Evolutionary conservation across 2,888 invertebrate species (phyloP).

Genomic region (Calliopum simillimum): DNA sequence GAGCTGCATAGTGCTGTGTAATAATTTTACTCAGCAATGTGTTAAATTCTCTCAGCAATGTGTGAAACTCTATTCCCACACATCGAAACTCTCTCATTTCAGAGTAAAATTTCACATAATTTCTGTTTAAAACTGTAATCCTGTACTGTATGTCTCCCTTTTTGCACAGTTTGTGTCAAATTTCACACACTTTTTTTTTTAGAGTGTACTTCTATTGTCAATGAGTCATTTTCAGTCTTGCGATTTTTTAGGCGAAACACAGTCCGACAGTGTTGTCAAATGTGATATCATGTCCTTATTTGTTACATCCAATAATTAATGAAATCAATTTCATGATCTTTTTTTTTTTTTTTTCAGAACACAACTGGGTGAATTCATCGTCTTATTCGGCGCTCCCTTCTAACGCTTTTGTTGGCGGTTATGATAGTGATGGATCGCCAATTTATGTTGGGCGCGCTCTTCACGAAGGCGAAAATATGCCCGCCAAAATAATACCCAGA

Average conservation of each 20-base stretch:
- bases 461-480: slow-evolving; percentile 73
- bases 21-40: too few relatives aligned
- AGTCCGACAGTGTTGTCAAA: slow-evolving; percentile 32
- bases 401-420: slow-evolving; percentile 63
- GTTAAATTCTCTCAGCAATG: too few relatives aligned
- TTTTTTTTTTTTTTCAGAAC: slow-evolving; percentile 56
- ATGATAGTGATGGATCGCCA: slow-evolving; percentile 63
- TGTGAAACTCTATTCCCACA: too few relatives aligned
- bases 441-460: slow-evolving; percentile 68
- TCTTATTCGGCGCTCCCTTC: slow-evolving; percentile 59
- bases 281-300: slow-evolving; percentile 4
- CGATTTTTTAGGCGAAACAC: slow-evolving; percentile 41
- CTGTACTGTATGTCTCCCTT: too few relatives aligned
- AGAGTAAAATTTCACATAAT: too few relatives aligned
- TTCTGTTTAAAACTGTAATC: too few relatives aligned
- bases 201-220: too few relatives aligned
- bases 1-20: too few relatives aligned
- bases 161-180: too few relatives aligned
- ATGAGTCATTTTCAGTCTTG: slow-evolving; percentile 21
- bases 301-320: too few relatives aligned
- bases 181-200: too few relatives aligned
- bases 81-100: too few relatives aligned
- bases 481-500: slow-evolving; percentile 72
- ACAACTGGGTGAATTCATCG: slow-evolving; percentile 62
- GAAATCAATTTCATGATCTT: slow-evolving; percentile 1